These are phyloP conservation scores for Brevimyrus niger DNA, from an alignment of 2,113 vertebrate genomes.

Conservation along the genomic window DNA sequence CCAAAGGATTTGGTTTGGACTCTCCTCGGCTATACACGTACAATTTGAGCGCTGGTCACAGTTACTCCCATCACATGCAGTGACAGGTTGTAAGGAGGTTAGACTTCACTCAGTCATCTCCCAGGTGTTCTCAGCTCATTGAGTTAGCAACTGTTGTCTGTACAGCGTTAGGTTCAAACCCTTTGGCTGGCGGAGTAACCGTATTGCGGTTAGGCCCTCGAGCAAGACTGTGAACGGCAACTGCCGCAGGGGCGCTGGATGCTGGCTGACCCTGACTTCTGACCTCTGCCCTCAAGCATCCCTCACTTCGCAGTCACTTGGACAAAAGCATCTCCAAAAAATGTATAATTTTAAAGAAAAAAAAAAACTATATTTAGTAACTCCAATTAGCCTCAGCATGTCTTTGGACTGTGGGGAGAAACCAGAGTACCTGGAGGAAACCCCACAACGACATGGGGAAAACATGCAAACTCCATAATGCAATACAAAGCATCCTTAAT, in stretches of 20 bases:
- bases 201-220: neutral
- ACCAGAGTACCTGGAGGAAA: no score
- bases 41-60: neutral
- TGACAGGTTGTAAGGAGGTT: neutral
- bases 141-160: neutral
- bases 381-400: no score
- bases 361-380: no score
- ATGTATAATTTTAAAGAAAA: neutral
- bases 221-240: neutral
- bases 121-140: neutral
- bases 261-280: neutral
- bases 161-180: neutral
- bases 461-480: neutral
- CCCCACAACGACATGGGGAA: no score
- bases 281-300: neutral
- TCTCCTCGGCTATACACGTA: neutral
- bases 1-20: neutral
- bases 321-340: neutral
- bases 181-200: neutral
- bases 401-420: no score
- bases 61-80: neutral
- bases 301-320: neutral
- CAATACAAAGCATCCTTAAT: neutral
- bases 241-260: neutral
- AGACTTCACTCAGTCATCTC: neutral